phyloP scores from a whole-genome alignment of 1,140 invertebrate species.

The Dolichoris vasculosae region DNA sequence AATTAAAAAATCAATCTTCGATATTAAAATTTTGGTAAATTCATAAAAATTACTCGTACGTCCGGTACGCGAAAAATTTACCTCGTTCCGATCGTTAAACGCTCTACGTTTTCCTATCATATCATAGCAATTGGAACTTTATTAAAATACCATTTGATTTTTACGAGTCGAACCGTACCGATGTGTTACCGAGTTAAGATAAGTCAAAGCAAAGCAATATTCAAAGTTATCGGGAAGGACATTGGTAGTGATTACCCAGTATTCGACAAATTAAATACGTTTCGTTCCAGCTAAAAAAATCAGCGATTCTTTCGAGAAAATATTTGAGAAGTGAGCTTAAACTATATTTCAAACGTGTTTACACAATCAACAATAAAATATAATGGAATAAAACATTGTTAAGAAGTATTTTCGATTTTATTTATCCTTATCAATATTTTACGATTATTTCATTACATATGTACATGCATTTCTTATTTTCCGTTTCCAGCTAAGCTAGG shows the following conservation, averaged over 20 bases:
- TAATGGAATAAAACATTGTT: not conserved
- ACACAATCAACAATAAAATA: not conserved
- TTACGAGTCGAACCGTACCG: slow-evolving; percentile 69
- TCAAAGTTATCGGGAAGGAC: slow-evolving; percentile 57
- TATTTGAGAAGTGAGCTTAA: slow-evolving; percentile 60
- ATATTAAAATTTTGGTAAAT: too few relatives aligned
- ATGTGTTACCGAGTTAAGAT: slow-evolving; percentile 66
- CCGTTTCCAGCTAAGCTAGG: not conserved
- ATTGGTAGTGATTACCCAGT: slow-evolving; percentile 62
- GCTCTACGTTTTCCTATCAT: not conserved
- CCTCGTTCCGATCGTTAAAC: not conserved
- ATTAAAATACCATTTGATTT: slow-evolving; percentile 18
- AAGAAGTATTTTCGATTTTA: not conserved
- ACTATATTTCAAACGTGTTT: slow-evolving; percentile 48
- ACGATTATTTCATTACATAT: slow-evolving; percentile 17
- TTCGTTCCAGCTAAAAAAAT: slow-evolving; percentile 65
- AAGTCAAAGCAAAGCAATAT: slow-evolving; percentile 62
- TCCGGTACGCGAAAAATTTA: not conserved
- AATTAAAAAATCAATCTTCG: too few relatives aligned
- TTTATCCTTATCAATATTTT: slow-evolving; percentile 2
- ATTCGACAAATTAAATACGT: slow-evolving; percentile 65
- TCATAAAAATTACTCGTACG: not conserved
- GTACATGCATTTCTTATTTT: not conserved
- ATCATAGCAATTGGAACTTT: not conserved
- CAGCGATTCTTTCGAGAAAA: slow-evolving; percentile 69